These are phyloP conservation scores for Trimorus sp. DNA, from an alignment of 2,888 invertebrate species.

Conservation along the genomic window DNA sequence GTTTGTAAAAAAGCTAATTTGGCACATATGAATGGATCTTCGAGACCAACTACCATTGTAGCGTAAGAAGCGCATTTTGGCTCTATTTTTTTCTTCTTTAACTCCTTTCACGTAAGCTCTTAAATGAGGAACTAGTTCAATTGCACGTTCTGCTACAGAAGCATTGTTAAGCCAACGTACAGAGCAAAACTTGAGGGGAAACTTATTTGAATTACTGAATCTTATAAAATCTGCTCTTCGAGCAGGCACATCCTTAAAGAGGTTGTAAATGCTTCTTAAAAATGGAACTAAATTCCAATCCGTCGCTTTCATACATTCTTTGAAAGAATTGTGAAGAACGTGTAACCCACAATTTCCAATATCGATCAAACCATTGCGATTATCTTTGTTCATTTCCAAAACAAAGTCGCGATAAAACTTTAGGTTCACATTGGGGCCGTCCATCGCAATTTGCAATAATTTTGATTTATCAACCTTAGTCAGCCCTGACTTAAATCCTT, in stretches of 20 bases:
- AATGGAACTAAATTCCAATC: conserved; percentile 31
- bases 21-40: conserved; percentile 19
- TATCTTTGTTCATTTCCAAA: conserved; percentile 38
- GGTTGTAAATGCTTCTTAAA: conserved; percentile 25
- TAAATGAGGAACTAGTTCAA: conserved; percentile 37
- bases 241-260: conserved; percentile 55
- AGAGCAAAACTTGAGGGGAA: conserved; percentile 47
- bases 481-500: conserved; percentile 19
- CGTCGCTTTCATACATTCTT: conserved; percentile 28
- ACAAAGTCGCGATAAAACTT: conserved; percentile 56
- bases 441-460: conserved; percentile 40
- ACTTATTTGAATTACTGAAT: conserved; percentile 20
- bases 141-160: conserved; percentile 34
- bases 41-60: conserved; percentile 1
- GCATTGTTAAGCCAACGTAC: conserved; percentile 42
- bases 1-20: conserved; percentile 63
- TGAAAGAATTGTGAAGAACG: conserved; percentile 38
- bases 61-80: conserved; percentile 14
- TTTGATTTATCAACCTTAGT: conserved; percentile 1
- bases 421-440: conserved; percentile 38
- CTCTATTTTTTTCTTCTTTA: conserved; percentile 8
- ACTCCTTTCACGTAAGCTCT: conserved; percentile 14
- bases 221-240: conserved; percentile 61
- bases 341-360: conserved; percentile 43
- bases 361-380: conserved; percentile 23